phyloP scores from a whole-genome alignment of 2,797 vertebrate genomes.

The Acanthiza pusilla region DNA sequence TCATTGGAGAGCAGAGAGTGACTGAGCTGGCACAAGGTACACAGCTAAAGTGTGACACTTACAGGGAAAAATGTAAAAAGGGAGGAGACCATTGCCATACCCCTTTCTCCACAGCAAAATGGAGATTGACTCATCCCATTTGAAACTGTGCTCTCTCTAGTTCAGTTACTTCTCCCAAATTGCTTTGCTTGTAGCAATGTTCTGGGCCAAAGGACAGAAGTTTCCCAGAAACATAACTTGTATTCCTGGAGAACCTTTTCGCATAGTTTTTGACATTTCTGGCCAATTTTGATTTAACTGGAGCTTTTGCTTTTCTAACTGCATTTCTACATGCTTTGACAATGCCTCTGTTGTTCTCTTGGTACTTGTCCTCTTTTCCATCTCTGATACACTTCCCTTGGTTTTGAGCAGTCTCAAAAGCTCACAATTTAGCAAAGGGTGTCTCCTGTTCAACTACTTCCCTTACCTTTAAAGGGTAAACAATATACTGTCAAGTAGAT shows the following conservation, averaged over 20 bases:
- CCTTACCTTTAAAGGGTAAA: background rate
- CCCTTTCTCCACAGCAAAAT: background rate
- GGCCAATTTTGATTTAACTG: background rate
- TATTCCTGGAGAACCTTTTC: fast-evolving
- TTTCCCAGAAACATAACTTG: background rate
- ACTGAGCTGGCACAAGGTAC: background rate
- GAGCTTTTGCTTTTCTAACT: background rate
- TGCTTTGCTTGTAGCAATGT: background rate
- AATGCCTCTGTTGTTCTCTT: background rate
- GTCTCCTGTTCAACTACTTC: background rate
- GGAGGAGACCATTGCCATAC: background rate
- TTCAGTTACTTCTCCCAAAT: background rate
- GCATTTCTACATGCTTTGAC: background rate
- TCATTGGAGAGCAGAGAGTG: background rate
- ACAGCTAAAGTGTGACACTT: background rate
- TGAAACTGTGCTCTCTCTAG: background rate
- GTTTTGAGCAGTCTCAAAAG: background rate
- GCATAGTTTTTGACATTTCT: background rate
- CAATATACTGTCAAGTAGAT: background rate
- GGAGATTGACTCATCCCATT: background rate
- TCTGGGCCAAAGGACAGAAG: background rate
- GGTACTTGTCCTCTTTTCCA: background rate
- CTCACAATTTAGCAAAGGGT: background rate
- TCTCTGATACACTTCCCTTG: background rate
- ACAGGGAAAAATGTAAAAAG: background rate